These are phyloP conservation scores for Lasioglossum zephyrum DNA, from an alignment of 2,888 invertebrate species.

Conservation along the genomic window DNA sequence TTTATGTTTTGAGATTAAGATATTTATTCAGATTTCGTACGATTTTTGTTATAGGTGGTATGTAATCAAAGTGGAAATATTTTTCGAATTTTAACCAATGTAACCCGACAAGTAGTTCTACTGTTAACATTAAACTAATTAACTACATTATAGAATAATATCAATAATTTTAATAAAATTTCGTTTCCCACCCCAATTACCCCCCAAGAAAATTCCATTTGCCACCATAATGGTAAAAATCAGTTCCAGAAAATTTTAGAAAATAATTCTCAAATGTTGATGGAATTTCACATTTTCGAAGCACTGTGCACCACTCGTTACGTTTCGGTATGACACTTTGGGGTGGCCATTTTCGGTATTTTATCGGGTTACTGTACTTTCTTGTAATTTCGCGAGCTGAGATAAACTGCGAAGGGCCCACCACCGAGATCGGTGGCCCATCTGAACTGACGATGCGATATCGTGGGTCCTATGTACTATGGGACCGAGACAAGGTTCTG, in stretches of 20 bases:
- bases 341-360: neutral
- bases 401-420: conserved; percentile 26
- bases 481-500: conserved; percentile 74
- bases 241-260: neutral
- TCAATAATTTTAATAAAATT: neutral
- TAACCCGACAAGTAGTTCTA: neutral
- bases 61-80: neutral
- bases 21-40: neutral
- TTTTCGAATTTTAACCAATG: neutral
- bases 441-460: conserved; percentile 59
- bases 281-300: neutral
- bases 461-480: conserved; percentile 74
- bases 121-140: neutral
- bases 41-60: neutral
- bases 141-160: neutral
- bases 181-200: neutral
- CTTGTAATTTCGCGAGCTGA: neutral
- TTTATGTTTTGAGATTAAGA: neutral
- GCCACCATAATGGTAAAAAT: neutral
- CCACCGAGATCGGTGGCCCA: conserved; percentile 52
- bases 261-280: neutral
- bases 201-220: neutral
- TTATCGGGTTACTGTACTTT: neutral
- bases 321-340: neutral
- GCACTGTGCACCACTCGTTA: conserved; percentile 1